Evolutionary conservation across 2,797 vertebrate genomes (phyloP).

Genomic region (Ceyx erithaca): DNA sequence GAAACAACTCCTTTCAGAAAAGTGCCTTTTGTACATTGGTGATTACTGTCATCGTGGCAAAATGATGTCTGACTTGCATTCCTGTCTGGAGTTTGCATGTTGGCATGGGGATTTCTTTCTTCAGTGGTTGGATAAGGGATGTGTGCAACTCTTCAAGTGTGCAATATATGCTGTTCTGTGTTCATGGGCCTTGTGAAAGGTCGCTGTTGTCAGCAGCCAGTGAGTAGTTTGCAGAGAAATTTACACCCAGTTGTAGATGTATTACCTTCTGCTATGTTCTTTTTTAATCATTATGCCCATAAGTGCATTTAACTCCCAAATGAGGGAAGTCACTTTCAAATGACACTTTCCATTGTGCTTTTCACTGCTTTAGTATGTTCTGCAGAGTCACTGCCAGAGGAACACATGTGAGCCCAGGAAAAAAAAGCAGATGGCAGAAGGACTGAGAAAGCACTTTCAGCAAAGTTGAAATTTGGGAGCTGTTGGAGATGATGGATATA

Average conservation of each 20-base stretch:
- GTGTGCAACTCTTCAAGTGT: neutral
- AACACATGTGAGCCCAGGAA: neutral
- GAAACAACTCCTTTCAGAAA: slow-evolving; percentile 13
- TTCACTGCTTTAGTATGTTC: neutral
- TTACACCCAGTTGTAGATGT: neutral
- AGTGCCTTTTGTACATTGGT: slow-evolving; percentile 11
- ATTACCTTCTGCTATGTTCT: neutral
- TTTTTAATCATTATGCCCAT: neutral
- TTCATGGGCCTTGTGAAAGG: neutral
- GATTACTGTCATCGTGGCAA: slow-evolving; percentile 40
- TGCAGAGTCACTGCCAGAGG: neutral
- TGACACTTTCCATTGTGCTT: neutral
- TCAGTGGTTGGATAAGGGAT: neutral
- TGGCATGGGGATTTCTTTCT: slow-evolving; percentile 76
- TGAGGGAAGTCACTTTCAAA: neutral
- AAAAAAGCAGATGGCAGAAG: neutral
- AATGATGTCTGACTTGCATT: slow-evolving; percentile 69
- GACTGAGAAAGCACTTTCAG: neutral
- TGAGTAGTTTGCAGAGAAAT: neutral
- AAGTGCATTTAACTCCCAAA: neutral
- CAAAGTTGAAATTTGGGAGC: neutral
- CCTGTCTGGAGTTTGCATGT: slow-evolving; percentile 49
- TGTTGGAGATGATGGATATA: neutral
- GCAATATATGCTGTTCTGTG: neutral
- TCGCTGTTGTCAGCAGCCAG: neutral